phyloP scores from a whole-genome alignment of 2,888 invertebrate species.

The Mythimna loreyi region DNA sequence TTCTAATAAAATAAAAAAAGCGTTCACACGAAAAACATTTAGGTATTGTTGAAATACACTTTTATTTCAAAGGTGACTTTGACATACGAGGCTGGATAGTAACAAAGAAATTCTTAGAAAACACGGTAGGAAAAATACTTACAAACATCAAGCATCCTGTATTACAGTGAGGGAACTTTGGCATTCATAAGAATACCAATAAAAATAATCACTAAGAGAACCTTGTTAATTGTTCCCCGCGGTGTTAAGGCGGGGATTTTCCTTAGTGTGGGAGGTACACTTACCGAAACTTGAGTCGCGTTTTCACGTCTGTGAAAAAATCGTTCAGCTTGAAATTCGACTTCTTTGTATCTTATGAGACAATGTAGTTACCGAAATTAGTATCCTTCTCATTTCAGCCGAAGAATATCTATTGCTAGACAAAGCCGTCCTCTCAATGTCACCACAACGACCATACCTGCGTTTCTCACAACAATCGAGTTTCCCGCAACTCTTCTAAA shows the following conservation, averaged over 20 bases:
- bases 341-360: not conserved
- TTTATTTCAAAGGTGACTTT: slow-evolving; percentile 31
- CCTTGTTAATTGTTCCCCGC: slow-evolving; percentile 59
- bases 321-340: not conserved
- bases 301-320: not conserved
- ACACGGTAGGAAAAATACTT: not conserved
- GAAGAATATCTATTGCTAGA: too few species aligned
- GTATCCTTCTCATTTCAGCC: not conserved
- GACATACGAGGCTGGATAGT: not conserved
- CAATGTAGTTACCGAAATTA: too few species aligned
- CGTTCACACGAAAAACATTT: not conserved
- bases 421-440: too few species aligned
- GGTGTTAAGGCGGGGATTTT: slow-evolving; percentile 40
- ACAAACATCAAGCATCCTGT: slow-evolving; percentile 15
- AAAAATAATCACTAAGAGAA: slow-evolving; percentile 66
- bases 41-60: not conserved
- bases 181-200: slow-evolving; percentile 71
- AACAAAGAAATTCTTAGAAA: slow-evolving; percentile 4
- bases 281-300: not conserved
- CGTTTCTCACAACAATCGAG: too few species aligned
- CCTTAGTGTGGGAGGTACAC: slow-evolving; percentile 6
- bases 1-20: slow-evolving; percentile 14
- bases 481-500: too few species aligned
- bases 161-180: slow-evolving; percentile 20
- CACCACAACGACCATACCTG: too few species aligned